These are phyloP conservation scores for Graphium colonna DNA, from an alignment of 2,888 invertebrate genomes.

Conservation along the genomic window DNA sequence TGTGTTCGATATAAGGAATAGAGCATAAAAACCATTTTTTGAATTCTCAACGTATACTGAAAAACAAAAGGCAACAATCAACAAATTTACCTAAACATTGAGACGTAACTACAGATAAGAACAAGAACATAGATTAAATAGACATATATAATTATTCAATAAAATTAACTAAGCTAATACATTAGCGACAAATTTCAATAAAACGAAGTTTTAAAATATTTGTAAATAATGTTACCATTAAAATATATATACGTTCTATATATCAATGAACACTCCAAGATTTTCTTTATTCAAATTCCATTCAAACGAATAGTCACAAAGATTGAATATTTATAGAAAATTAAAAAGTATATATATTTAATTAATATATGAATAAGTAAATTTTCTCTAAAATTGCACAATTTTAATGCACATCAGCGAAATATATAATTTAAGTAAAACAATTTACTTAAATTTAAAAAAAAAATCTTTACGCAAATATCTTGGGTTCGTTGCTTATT, in stretches of 20 bases:
- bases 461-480: no score
- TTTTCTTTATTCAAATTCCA: conserved; percentile 6
- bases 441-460: not conserved
- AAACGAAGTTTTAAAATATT: conserved; percentile 6
- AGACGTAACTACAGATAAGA: conserved; percentile 18
- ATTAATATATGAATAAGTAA: conserved; percentile 24
- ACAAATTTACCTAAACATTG: conserved; percentile 37
- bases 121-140: conserved; percentile 17
- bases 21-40: conserved; percentile 26
- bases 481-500: not conserved
- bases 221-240: conserved; percentile 9
- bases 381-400: conserved; percentile 44
- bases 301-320: not conserved
- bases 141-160: not conserved
- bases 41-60: conserved; percentile 26
- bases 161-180: conserved; percentile 22
- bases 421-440: conserved; percentile 9
- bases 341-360: conserved; percentile 22
- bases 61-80: conserved; percentile 41
- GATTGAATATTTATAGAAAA: conserved; percentile 12
- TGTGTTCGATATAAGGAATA: conserved; percentile 53
- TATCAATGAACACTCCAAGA: not conserved
- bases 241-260: not conserved
- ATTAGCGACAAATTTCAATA: conserved; percentile 14
- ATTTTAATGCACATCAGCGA: conserved; percentile 39